Conservation (phyloP, 2,888 invertebrate species). For the Cremastinae sp. region DNA sequence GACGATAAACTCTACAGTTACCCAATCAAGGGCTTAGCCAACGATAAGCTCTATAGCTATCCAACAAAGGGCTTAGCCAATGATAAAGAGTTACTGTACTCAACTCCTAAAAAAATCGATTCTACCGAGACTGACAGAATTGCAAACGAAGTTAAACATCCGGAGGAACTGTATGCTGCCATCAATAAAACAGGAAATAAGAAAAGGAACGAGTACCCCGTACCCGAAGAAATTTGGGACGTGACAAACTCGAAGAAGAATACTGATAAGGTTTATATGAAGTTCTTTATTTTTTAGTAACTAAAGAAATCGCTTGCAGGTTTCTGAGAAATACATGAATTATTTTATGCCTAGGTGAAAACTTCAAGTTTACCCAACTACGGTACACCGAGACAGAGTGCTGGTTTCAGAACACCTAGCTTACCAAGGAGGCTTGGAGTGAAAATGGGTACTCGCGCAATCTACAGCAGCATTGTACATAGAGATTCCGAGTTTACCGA, state of each 20-base stretch:
- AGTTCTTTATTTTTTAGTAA: too few species aligned
- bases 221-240: constrained; percentile 76
- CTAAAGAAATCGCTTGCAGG: not conserved
- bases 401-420: constrained; percentile 74
- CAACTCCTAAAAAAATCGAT: constrained; percentile 71
- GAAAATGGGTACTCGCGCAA: constrained; percentile 88
- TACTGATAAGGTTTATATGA: constrained; percentile 68
- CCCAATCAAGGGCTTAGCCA: constrained; percentile 53
- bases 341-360: constrained; percentile 68
- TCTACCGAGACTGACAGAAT: constrained; percentile 65
- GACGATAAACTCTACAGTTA: constrained; percentile 64
- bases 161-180: constrained; percentile 81
- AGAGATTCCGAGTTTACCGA: constrained; percentile 75
- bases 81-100: constrained; percentile 71
- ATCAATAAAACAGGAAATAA: constrained; percentile 74
- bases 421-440: constrained; percentile 84
- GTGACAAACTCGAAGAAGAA: constrained; percentile 70
- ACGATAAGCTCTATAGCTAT: constrained; percentile 67
- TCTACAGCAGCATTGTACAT: constrained; percentile 80
- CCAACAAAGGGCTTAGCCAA: constrained; percentile 54
- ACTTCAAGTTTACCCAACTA: constrained; percentile 77
- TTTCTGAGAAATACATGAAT: not conserved
- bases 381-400: constrained; percentile 70
- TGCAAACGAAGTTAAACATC: constrained; percentile 80
- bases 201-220: constrained; percentile 71